Evolutionary conservation across 1,140 invertebrate species (phyloP), one percentile per base, ranked within the genome.

Genomic region (Ips typographus): DNA sequence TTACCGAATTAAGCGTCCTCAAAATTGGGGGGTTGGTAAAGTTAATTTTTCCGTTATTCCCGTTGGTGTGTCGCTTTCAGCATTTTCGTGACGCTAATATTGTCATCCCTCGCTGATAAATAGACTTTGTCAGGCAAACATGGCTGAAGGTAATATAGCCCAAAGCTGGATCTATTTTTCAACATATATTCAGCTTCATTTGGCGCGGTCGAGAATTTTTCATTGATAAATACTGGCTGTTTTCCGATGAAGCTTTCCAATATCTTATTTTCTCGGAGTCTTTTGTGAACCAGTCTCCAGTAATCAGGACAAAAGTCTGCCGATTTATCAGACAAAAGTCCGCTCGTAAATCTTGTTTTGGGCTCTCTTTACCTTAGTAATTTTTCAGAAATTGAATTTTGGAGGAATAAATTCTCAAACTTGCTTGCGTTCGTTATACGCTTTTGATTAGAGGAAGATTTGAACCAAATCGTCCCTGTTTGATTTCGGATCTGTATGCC

Each of bases 291-390:
- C 60, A 64, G 71, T 67, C 72, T 40, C 65, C 51, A 70, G 73
- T 76, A 76, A 76, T 75, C 75, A 73, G 75, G 60, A 76, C 73
- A 71, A 76, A 76, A 76, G 73, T 73, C 72, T 44, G 37, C 6
- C 72, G 75, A 76, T 76, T 74, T 75, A 75, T 76, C 73, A 75
- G 68, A 64, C 44, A 68, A 71, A 72, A 73, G 71, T 71, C 71
- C 51, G 63, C 42, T 70, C 61, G 69, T 73, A 73, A 75, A 74
- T 75, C 72, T 71, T 74, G 66, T 74, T 75, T 75, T 74, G 64
- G 68, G 57, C 69, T 74, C 72, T 74, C 72, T 72, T 74, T 72
- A 74, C 68, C 65, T 64, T 44, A 42, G 70, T 68, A 68, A 72
- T 69, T 72, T 72, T 66, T 63, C 64, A 68, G 58, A 39, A 60